Base-by-base conservation (phyloP, 1,140 invertebrate genomes). In the Vanessa atalanta region DNA sequence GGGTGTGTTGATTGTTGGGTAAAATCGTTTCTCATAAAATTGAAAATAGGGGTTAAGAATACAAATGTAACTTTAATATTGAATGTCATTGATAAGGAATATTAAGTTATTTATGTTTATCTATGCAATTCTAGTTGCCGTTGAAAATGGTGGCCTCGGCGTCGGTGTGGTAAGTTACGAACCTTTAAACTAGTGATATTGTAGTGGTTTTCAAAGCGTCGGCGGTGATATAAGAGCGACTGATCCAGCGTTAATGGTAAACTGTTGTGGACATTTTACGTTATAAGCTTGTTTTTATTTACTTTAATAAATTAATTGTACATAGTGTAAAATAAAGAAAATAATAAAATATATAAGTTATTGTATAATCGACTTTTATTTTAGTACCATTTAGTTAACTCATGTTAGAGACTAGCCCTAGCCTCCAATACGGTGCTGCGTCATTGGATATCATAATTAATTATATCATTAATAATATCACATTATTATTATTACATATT, bases 101-200 rank as follows among this genome's bases (percentile, higher is more conserved):
- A 37, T 37, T 73, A 61, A 55, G 78, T 74, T 74, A 78, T 77
- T 77, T 71, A 82, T 78, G 75, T 77, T 48, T 76, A 57, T 80
- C 72, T 81, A 81, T 89, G 81, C 83, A 83, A 85, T 91, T 91
- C 88, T 91, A 91, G 88, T 89, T 91, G 86, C 82, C 73, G 89
- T 64, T 57, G 70, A 80, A 57, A 64, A 66, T 65, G 69, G 64
- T 57, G 55, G 64, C 76, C 16, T 53, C 70, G 23, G 43, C 79
- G 63, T 75, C 79, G 73, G 73, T 53, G 86, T 85, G 90, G 90
- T 90, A 92, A 90, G 88, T 92, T 84, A 82, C 79, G 82, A 83
- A 83, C 70, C 78, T 81, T 82, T 90, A 84, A 85, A 76, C 74
- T 90, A 84, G 86, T 88, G 84, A 79, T 79, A 83, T 80, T 77